Evolutionary conservation across 2,113 vertebrate species (phyloP).

Genomic region (Emydocephalus ijimae): DNA sequence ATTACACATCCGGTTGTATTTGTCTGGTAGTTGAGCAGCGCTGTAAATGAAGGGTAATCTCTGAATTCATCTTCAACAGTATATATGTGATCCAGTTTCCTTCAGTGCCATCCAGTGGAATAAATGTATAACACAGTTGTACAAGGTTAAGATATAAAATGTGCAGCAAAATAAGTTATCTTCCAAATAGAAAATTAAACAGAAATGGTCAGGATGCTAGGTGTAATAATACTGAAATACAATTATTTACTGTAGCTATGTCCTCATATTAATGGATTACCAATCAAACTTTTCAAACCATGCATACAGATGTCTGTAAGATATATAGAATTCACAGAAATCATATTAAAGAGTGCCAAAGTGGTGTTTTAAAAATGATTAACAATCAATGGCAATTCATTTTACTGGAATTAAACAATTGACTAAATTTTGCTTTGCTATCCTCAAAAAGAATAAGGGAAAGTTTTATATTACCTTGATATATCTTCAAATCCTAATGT

Average conservation of each 20-base stretch:
- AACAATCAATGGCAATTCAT: conserved; percentile 32
- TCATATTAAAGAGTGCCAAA: conserved; percentile 14
- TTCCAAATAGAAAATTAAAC: conserved; percentile 53
- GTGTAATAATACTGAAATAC: conserved; percentile 53
- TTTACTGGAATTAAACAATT: conserved; percentile 1
- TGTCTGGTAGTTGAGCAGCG: conserved; percentile 44
- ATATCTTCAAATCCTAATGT: too few species aligned
- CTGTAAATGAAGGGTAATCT: conserved; percentile 42
- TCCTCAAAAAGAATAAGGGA: conserved; percentile 10
- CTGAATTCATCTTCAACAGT: conserved; percentile 31
- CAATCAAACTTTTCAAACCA: conserved; percentile 41
- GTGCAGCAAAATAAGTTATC: conserved; percentile 15
- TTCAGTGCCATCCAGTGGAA: conserved; percentile 71
- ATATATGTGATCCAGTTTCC: conserved; percentile 53
- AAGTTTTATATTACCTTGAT: not conserved
- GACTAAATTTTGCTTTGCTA: not conserved
- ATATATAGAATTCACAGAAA: conserved; percentile 49
- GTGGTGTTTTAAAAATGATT: conserved; percentile 21
- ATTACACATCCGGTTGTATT: conserved; percentile 45
- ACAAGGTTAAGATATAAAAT: conserved; percentile 1
- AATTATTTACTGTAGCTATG: conserved; percentile 49
- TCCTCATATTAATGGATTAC: conserved; percentile 31
- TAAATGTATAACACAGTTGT: conserved; percentile 17
- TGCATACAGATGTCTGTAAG: conserved; percentile 29
- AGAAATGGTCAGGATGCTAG: conserved; percentile 33